Percentiles rank a stretch among this genome's conserved stretches.
These are phyloP conservation scores for Bombyx mori DNA, from an alignment of 1,140 invertebrate genomes.

Conservation along the genomic window DNA sequence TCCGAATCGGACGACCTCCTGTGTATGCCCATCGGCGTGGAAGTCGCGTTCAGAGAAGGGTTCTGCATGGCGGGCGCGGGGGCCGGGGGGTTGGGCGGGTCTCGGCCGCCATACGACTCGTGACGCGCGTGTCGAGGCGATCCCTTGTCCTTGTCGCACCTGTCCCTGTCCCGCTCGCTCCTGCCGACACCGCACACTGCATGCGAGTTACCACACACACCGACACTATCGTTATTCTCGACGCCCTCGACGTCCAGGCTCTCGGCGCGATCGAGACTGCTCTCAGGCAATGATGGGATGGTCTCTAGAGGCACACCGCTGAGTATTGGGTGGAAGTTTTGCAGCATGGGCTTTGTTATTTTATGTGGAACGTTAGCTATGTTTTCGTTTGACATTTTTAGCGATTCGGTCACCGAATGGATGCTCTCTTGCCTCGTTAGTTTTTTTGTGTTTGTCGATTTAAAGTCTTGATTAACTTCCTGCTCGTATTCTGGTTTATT, in stretches of 20 bases:
- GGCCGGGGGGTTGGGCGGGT: conserved; percentile 18
- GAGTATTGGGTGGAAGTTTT: conserved; percentile 55
- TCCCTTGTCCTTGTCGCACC: conserved; percentile 45
- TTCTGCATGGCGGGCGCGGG: conserved; percentile 11
- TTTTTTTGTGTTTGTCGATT: conserved; percentile 20
- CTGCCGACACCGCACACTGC: conserved; percentile 65
- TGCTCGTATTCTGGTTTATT: too few relatives aligned
- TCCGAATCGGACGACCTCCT: conserved; percentile 94
- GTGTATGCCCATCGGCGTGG: conserved; percentile 74
- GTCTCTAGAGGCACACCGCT: conserved; percentile 51
- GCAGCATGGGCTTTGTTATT: conserved; percentile 41
- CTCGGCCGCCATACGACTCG: conserved; percentile 53
- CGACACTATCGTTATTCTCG: conserved; percentile 35
- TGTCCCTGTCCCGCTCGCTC: conserved; percentile 47
- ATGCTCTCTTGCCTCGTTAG: conserved; percentile 48
- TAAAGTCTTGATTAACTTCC: too few relatives aligned
- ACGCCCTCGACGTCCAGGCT: conserved; percentile 38
- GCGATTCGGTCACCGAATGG: conserved; percentile 34
- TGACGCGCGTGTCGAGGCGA: conserved; percentile 56
- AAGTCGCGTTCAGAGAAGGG: conserved; percentile 42
- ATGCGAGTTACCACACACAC: conserved; percentile 69
- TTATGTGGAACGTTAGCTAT: conserved; percentile 35
- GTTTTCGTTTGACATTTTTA: conserved; percentile 51
- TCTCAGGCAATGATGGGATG: conserved; percentile 58
- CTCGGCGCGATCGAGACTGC: conserved; percentile 41